These are phyloP conservation scores for Chaunax sp. DNA, from an alignment of 2,797 vertebrate species.

Conservation along the genomic window DNA sequence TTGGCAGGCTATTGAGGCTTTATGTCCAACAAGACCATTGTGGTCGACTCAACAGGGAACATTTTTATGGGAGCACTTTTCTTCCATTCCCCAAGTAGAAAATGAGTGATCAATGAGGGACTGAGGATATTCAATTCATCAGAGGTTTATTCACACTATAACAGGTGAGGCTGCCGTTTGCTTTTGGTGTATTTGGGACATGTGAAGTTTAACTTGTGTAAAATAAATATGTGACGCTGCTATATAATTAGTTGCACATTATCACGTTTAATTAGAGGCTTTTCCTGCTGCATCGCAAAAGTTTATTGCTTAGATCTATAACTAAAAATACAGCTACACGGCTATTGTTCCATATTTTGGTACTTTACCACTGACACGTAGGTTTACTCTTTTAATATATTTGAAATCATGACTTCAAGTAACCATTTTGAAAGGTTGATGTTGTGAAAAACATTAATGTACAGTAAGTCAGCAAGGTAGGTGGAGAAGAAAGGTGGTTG, in stretches of 20 bases:
- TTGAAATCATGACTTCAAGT: not conserved
- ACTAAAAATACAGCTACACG: not conserved
- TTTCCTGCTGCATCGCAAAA: not conserved
- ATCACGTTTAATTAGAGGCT: not conserved
- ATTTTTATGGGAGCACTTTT: slow-evolving; percentile 53
- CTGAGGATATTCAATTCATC: slow-evolving; percentile 55
- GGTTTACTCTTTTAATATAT: not conserved
- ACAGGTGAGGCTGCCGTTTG: slow-evolving; percentile 70
- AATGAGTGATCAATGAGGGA: slow-evolving; percentile 67
- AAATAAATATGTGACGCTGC: slow-evolving; percentile 9
- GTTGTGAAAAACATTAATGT: not conserved
- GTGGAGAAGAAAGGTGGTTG: too few relatives aligned
- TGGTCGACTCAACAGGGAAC: slow-evolving; percentile 49
- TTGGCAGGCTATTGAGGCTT: slow-evolving; percentile 58
- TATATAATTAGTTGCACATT: not conserved
- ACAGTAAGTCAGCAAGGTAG: not conserved
- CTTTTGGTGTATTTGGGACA: not conserved
- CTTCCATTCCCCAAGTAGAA: slow-evolving; percentile 41
- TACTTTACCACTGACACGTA: not conserved
- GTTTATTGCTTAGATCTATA: not conserved
- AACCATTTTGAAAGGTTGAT: not conserved
- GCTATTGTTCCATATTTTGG: not conserved
- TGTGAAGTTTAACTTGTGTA: not conserved
- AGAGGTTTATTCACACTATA: slow-evolving; percentile 50
- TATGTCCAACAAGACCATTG: slow-evolving; percentile 56